Evolutionary conservation across 2,797 vertebrate species (phyloP).

Genomic region (Lithobates pipiens): DNA sequence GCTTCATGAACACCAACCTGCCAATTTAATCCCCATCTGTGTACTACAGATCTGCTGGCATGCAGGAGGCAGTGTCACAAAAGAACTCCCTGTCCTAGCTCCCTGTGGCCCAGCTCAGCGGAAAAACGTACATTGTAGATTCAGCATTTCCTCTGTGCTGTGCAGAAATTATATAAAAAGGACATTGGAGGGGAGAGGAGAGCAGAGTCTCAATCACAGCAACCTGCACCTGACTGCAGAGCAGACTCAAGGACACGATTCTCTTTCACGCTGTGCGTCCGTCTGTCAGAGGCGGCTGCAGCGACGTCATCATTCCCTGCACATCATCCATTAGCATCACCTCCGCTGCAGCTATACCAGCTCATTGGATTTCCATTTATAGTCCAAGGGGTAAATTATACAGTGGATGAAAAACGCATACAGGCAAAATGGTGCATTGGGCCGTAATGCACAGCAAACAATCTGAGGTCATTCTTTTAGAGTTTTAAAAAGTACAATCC

Average conservation of each 20-base stretch:
- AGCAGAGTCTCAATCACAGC: background rate
- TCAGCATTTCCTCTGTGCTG: background rate
- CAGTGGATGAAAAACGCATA: background rate
- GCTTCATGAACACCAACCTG: no score
- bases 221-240: background rate
- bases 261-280: slow-evolving; percentile 13
- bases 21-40: no score
- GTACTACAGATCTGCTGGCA: no score
- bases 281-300: background rate
- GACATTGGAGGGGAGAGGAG: background rate
- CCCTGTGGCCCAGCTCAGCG: background rate
- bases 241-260: slow-evolving; percentile 12
- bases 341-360: slow-evolving; percentile 6
- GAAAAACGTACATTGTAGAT: background rate
- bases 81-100: background rate
- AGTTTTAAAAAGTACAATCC: background rate
- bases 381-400: background rate
- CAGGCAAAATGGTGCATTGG: background rate
- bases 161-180: background rate
- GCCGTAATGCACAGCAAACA: background rate
- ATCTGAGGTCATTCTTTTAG: no score
- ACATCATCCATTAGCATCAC: background rate
- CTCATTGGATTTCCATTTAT: slow-evolving; percentile 10
- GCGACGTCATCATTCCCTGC: background rate
- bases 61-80: background rate